Evolutionary conservation across 1,140 invertebrate genomes (phyloP).

Genomic region (Scaptomyza montana): DNA sequence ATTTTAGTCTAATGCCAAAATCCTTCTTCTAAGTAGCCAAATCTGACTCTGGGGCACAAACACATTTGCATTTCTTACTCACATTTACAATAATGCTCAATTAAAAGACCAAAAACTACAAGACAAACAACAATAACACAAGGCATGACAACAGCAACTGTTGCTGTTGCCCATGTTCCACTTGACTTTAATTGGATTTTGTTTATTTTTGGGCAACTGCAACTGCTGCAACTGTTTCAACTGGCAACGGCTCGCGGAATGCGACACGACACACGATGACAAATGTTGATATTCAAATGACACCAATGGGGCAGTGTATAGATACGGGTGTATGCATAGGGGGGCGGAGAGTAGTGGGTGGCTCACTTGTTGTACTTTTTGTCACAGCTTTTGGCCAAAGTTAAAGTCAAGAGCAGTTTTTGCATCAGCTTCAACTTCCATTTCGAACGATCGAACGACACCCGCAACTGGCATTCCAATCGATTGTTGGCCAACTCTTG

Average conservation of each 20-base stretch:
- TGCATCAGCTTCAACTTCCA: neutral
- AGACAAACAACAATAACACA: conserved; percentile 30
- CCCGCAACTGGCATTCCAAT: conserved; percentile 71
- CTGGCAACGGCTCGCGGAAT: conserved; percentile 59
- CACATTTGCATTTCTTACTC: conserved; percentile 63
- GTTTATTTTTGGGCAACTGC: conserved; percentile 69
- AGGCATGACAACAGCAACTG: conserved; percentile 27
- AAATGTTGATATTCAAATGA: conserved; percentile 81
- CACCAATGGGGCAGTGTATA: conserved; percentile 57
- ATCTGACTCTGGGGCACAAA: conserved; percentile 35
- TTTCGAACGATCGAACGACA: conserved; percentile 27
- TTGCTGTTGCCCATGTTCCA: conserved; percentile 61
- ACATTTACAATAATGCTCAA: conserved; percentile 49
- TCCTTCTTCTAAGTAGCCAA: conserved; percentile 63
- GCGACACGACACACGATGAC: conserved; percentile 77
- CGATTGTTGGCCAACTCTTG: conserved; percentile 68
- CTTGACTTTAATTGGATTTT: conserved; percentile 80
- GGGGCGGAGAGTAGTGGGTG: conserved; percentile 24
- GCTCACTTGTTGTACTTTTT: conserved; percentile 48
- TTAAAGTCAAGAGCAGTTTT: neutral
- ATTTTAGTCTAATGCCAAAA: conserved; percentile 18
- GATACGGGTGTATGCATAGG: conserved; percentile 16
- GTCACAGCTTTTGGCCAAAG: conserved; percentile 44
- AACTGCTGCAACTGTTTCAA: neutral
- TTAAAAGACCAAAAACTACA: conserved; percentile 63